phyloP scores from a whole-genome alignment of 2,113 vertebrate genomes.

The Nesogale talazaci region DNA sequence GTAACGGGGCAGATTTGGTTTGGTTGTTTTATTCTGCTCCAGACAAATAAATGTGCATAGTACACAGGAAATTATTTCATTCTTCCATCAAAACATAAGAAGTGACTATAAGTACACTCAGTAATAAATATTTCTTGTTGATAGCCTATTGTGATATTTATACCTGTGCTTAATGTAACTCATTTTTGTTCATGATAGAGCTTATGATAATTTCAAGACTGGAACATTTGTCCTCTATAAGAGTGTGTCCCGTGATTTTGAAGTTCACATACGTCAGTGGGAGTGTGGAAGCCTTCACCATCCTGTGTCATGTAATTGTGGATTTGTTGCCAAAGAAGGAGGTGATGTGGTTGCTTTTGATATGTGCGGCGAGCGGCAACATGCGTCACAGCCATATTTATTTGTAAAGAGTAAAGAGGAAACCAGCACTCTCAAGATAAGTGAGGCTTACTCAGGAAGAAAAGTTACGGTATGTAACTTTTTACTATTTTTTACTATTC shows the following conservation, averaged over 20 bases:
- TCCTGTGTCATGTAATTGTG: conserved; percentile 91
- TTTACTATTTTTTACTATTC: conserved; percentile 13
- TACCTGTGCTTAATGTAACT: not conserved
- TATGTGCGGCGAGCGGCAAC: conserved; percentile 92
- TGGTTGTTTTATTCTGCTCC: not conserved
- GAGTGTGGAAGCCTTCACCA: conserved; percentile 91
- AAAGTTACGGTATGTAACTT: conserved; percentile 96
- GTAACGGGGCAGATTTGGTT: not conserved
- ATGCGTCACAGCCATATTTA: conserved; percentile 89
- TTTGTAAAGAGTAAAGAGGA: conserved; percentile 88
- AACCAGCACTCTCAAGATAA: conserved; percentile 88
- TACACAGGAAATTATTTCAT: not conserved
- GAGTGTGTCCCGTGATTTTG: conserved; percentile 88
- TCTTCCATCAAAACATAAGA: not conserved
- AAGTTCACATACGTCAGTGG: conserved; percentile 94
- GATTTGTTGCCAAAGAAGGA: conserved; percentile 90
- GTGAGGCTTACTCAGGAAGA: conserved; percentile 93
- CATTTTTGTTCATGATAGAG: conserved; percentile 82
- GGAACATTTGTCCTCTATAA: conserved; percentile 94
- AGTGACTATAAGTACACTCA: not conserved
- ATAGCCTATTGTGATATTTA: conserved; percentile 23
- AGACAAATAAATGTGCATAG: not conserved
- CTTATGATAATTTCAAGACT: conserved; percentile 92
- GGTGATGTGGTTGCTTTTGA: conserved; percentile 89
- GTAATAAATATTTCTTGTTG: not conserved